A percentile compares a stretch with the other conserved stretches of the same genome.
Conservation (phyloP, 2,888 invertebrate genomes). For the Drosophila recens region DNA sequence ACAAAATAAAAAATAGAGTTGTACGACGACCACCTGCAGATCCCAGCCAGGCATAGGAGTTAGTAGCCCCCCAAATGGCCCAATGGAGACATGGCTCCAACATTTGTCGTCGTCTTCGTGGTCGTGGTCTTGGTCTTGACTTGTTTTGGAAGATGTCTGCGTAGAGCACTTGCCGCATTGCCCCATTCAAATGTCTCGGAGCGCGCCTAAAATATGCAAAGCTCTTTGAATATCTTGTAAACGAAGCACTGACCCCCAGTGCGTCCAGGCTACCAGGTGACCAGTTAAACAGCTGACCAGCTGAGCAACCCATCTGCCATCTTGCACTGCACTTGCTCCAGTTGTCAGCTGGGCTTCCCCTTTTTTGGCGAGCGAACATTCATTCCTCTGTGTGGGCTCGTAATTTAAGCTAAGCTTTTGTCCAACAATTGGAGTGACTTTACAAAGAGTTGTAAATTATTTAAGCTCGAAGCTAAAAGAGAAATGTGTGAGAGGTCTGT, state of each 20-base stretch:
- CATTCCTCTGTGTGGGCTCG: slow-evolving; percentile 55
- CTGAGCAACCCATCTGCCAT: slow-evolving; percentile 21
- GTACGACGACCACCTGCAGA: slow-evolving; percentile 80
- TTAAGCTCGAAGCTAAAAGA: not conserved
- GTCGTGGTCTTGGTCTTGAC: not conserved
- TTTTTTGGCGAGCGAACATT: slow-evolving; percentile 29
- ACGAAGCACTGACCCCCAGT: slow-evolving; percentile 72
- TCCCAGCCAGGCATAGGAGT: slow-evolving; percentile 2
- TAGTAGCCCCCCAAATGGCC: not conserved
- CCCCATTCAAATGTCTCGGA: slow-evolving; percentile 77
- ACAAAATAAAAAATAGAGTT: slow-evolving; percentile 81
- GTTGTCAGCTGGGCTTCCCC: slow-evolving; percentile 50
- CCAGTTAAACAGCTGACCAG: slow-evolving; percentile 5
- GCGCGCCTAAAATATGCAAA: slow-evolving; percentile 78
- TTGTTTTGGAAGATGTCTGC: slow-evolving; percentile 39
- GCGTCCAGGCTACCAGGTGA: slow-evolving; percentile 20
- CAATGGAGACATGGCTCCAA: slow-evolving; percentile 5
- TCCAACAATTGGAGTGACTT: slow-evolving; percentile 1
- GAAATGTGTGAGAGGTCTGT: not conserved
- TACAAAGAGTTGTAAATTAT: slow-evolving; percentile 10
- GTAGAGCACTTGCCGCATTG: slow-evolving; percentile 66
- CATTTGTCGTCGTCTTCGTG: slow-evolving; percentile 16
- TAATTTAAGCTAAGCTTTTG: slow-evolving; percentile 49
- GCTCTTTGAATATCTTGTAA: slow-evolving; percentile 74
- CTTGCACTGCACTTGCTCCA: slow-evolving; percentile 61